Evolutionary conservation across 2,113 vertebrate genomes (phyloP), one percentile per base, ranked within the genome.

Genomic region (Centropus unirufus): DNA sequence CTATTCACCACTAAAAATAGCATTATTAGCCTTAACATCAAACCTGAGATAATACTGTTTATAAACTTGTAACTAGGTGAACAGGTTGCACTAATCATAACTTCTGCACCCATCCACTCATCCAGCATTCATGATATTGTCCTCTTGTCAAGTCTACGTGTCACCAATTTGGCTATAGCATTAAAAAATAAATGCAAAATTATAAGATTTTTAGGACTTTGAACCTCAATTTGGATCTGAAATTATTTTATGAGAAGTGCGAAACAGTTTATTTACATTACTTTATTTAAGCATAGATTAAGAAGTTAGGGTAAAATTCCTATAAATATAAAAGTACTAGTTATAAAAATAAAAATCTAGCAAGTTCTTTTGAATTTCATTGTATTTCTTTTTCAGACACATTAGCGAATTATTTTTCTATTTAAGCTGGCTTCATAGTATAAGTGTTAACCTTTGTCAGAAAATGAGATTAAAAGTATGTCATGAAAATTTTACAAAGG

Each of bases 21-120:
- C 17, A 11, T 29, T 73, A 51, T 36, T n/a, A 67, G 7, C 12
- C 22, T 14, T 44, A n/a, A 13, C n/a, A 27, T 29, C 19, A 68
- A 16, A 5, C 5, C 8, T 4, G 61, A 17, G 5, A 22, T 52
- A 76, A 57, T 6, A 29, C 6, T 0, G 0, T 32, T 29, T 17
- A 13, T 68, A 62, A 67, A 76, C 29, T 24, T 42, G 23, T 16
- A 83, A 21, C 10, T 3, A 29, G 19, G 6, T 0, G 0, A 29
- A 17, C 39, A 21, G 19, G 1, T 20, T 59, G 22, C 22, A 12
- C 5, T 55, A 21, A 57, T 59, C 11, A 17, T 13, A 57, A 27
- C 9, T n/a, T n/a, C n/a, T n/a, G n/a, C n/a, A n/a, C 11, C 9
- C 63, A 49, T 29, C 7, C 8, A 34, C 11, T 0, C 1, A 44